Percentiles rank a stretch among this genome's conserved stretches.
Conservation (phyloP, 1,140 invertebrate genomes). For the Octopus sinensis region DNA sequence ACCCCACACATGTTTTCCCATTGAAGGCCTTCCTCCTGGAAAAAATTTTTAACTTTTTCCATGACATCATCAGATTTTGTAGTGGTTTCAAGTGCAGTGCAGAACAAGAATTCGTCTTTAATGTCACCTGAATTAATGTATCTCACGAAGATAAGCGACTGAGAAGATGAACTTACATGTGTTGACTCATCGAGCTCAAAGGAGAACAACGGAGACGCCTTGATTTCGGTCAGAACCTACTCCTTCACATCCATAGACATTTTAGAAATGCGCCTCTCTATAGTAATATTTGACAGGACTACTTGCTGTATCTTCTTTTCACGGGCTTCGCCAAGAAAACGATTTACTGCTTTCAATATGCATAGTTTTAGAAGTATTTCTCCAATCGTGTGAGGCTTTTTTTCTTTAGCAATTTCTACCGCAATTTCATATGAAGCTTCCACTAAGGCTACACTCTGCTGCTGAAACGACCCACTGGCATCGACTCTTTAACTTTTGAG, state of each 20-base stretch:
- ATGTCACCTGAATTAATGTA: conserved; percentile 8
- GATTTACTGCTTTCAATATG: not conserved
- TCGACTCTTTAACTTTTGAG: not conserved
- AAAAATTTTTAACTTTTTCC: not conserved
- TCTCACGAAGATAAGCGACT: conserved; percentile 12
- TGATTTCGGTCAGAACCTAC: conserved; percentile 4
- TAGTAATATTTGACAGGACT: not conserved
- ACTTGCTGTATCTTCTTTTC: not conserved
- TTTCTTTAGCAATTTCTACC: not conserved
- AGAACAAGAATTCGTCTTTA: conserved; percentile 13
- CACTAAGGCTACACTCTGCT: not conserved
- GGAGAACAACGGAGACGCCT: conserved; percentile 4
- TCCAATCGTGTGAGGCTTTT: not conserved
- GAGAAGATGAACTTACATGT: conserved; percentile 10
- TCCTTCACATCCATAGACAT: conserved; percentile 10
- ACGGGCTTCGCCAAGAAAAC: not conserved
- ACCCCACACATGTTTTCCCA: conserved; percentile 3
- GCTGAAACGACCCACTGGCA: not conserved
- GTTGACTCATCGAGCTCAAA: not conserved
- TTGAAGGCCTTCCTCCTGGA: conserved; percentile 3
- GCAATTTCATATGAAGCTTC: not conserved
- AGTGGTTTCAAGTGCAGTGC: conserved; percentile 3
- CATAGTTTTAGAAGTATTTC: not conserved
- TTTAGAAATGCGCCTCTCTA: conserved; percentile 9
- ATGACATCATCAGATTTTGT: conserved; percentile 15